Evolutionary conservation across 2,113 vertebrate species (phyloP).

Genomic region (Boleophthalmus pectinirostris): DNA sequence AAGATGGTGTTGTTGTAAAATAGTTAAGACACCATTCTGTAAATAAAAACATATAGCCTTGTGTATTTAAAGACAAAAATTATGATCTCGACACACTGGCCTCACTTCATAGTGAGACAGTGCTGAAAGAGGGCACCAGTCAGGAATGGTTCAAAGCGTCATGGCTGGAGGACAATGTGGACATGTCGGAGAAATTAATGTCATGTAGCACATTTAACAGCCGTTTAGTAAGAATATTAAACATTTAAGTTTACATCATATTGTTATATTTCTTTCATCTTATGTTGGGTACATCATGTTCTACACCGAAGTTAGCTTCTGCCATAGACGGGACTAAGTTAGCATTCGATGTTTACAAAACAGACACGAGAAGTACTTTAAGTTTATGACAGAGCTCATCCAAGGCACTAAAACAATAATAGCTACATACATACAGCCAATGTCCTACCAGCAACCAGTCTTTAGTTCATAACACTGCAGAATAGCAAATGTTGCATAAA

Average conservation of each 20-base stretch:
- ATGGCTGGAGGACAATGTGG: neutral
- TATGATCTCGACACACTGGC: neutral
- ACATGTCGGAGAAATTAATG: neutral
- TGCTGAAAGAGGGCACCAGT: neutral
- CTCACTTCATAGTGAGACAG: constrained; percentile 28
- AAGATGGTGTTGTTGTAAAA: neutral
- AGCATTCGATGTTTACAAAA: neutral
- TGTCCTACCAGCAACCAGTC: constrained; percentile 31
- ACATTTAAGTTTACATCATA: neutral
- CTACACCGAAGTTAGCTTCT: neutral
- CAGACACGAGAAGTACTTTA: neutral
- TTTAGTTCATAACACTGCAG: constrained; percentile 19
- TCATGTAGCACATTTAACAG: neutral
- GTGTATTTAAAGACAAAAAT: constrained; percentile 3
- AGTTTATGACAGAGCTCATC: neutral
- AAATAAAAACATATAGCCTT: neutral
- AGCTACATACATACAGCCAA: neutral
- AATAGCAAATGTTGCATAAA: constrained; percentile 6
- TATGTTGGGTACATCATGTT: constrained; percentile 35
- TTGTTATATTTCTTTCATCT: neutral
- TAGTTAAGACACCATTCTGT: neutral
- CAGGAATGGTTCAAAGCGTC: neutral
- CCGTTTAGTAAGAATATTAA: neutral
- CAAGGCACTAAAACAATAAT: neutral
- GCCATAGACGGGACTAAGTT: neutral